Conservation (phyloP, 92 coral and sea anemone species). For the Diadumene lineata region DNA sequence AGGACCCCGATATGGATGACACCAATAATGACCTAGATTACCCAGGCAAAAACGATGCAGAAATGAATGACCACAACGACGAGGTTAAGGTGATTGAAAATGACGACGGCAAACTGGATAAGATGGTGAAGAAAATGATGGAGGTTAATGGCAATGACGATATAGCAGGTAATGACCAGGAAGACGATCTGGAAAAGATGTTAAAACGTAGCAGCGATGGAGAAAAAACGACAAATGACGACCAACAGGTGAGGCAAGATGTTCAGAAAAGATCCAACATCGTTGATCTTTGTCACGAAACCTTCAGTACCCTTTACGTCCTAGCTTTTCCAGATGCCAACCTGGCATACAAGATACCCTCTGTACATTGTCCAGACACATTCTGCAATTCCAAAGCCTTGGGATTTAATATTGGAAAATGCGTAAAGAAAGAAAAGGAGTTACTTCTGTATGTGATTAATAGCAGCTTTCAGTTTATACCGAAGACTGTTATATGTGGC, state of each 20-base stretch:
- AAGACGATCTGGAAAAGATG: background rate
- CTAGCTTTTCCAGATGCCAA: background rate
- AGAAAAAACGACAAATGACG: background rate
- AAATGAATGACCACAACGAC: background rate
- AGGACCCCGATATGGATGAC: no score
- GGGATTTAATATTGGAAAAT: background rate
- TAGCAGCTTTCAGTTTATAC: background rate
- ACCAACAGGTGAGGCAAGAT: background rate
- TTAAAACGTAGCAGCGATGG: background rate
- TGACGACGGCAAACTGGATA: background rate
- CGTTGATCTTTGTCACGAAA: conserved; percentile 1
- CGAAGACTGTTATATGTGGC: background rate
- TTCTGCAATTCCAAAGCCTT: background rate
- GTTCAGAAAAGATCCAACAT: background rate
- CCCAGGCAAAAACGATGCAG: background rate
- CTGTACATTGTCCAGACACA: background rate
- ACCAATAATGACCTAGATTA: no score
- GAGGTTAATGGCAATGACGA: no score
- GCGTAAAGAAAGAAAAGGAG: background rate
- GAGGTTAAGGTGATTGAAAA: background rate
- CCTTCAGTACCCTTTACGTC: background rate
- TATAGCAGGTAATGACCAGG: no score
- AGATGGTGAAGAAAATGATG: no score
- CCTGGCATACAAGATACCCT: background rate
- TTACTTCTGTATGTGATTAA: background rate